Evolutionary conservation across 23 tunicate species (phyloP), one percentile per base, ranked within the genome.

Genomic region (Ciona savignyi): DNA sequence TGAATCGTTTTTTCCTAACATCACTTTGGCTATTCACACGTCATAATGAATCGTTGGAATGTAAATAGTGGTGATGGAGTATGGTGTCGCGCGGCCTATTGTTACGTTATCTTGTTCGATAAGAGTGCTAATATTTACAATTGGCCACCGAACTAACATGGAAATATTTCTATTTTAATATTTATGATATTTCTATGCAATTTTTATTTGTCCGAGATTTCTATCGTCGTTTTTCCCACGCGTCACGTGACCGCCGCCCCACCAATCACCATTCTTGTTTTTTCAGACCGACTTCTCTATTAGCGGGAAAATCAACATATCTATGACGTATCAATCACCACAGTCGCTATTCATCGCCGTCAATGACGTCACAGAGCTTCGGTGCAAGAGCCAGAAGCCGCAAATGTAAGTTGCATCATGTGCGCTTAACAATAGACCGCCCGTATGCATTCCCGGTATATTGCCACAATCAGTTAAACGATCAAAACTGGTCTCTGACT

Each of bases 231-330:
- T 11, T 29, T 29, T 11, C 20, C 26, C n/a, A n/a, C n/a, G n/a
- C n/a, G n/a, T n/a, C n/a, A n/a, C n/a, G n/a, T n/a, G n/a, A n/a
- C n/a, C n/a, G n/a, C n/a, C n/a, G n/a, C n/a, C n/a, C n/a, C n/a
- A n/a, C n/a, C n/a, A n/a, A n/a, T n/a, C n/a, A n/a, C n/a, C n/a
- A n/a, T n/a, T n/a, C 2, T 77, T 70, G 22, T 2, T 28, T 25
- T 4, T 9, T 1, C 66, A 87, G 95, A 75, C 77, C 23, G 95
- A 87, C 30, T 63, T 87, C 4, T 25, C 69, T 6, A 81, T 87
- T 20, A 78, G 95, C 2, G 95, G 95, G 1, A 60, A 70, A 20
- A 62, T 87, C 15, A 61, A 51, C 2, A 72, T 87, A 11, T 70
- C 75, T 63, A 25, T 87, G 61, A 77, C 51, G 20, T 81, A 80